phyloP scores from a whole-genome alignment of 2,888 invertebrate genomes.

The Andrena trimmerana region DNA sequence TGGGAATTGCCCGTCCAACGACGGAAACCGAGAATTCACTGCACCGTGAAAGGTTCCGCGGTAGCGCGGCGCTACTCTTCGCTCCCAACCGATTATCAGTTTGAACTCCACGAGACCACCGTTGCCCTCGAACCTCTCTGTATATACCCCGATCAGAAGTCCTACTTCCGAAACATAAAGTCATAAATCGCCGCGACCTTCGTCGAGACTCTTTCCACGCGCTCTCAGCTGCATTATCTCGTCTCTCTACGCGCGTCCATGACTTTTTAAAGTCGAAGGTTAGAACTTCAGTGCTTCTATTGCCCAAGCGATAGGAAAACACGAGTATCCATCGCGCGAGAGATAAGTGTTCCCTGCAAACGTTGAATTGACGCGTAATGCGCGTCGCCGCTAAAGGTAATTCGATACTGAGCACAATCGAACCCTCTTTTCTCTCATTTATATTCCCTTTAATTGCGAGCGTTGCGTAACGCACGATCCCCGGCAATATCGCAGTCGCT shows the following conservation, averaged over 20 bases:
- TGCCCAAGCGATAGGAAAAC: no score
- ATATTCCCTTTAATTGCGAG: slow-evolving; percentile 64
- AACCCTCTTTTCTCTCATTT: slow-evolving; percentile 70
- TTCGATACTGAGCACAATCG: slow-evolving; percentile 11
- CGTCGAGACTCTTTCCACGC: not conserved
- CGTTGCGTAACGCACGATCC: slow-evolving; percentile 54
- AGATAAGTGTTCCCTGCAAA: not conserved
- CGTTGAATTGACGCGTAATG: slow-evolving; percentile 11
- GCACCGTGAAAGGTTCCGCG: slow-evolving; percentile 53
- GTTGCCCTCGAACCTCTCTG: not conserved
- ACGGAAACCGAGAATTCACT: slow-evolving; percentile 39
- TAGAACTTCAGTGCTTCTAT: not conserved
- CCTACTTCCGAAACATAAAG: not conserved
- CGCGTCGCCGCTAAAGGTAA: slow-evolving; percentile 10
- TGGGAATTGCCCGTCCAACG: slow-evolving; percentile 45
- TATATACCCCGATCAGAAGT: not conserved
- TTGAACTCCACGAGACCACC: slow-evolving; percentile 25
- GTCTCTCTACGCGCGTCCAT: not conserved
- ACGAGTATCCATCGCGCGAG: no score
- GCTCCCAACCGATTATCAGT: slow-evolving; percentile 1
- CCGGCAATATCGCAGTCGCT: slow-evolving; percentile 50
- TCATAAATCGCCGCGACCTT: slow-evolving; percentile 1
- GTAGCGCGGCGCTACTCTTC: slow-evolving; percentile 37
- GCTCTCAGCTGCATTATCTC: not conserved
- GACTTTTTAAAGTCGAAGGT: not conserved